A percentile compares a stretch with the other conserved stretches of the same genome.
Conservation (phyloP, 2,888 invertebrate genomes). For the Gymnosoma rotundatum region DNA sequence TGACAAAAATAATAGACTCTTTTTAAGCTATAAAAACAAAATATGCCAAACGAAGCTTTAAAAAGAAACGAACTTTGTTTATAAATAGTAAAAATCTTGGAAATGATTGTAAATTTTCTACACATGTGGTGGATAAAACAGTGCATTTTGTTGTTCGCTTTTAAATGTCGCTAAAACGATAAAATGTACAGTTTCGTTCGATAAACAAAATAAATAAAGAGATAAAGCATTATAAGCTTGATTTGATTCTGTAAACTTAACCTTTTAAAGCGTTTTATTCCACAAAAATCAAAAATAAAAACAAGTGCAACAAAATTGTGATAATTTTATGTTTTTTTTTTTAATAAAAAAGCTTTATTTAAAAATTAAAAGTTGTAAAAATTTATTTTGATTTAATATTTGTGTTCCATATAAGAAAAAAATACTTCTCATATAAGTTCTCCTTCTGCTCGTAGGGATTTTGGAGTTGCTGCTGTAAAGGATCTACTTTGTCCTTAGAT, state of each 20-base stretch:
- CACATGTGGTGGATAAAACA: constrained; percentile 19
- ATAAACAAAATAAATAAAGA: constrained; percentile 26
- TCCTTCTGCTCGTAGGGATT: constrained; percentile 74
- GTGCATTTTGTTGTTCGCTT: constrained; percentile 29
- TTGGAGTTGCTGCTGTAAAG: constrained; percentile 67
- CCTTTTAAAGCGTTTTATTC: constrained; percentile 65
- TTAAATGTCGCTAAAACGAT: constrained; percentile 20
- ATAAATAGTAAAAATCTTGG: background rate
- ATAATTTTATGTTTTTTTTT: constrained; percentile 46
- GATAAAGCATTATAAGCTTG: constrained; percentile 32
- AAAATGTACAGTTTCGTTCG: background rate
- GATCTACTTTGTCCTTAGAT: constrained; percentile 73
- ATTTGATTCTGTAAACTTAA: constrained; percentile 55
- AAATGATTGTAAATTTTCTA: background rate
- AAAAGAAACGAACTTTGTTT: background rate
- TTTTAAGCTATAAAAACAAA: constrained; percentile 33
- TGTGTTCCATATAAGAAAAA: constrained; percentile 51
- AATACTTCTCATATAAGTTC: constrained; percentile 75
- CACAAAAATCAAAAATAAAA: constrained; percentile 68
- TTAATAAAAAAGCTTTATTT: constrained; percentile 70
- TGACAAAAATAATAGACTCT: constrained; percentile 10
- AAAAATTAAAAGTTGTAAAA: constrained; percentile 48
- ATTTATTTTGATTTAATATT: constrained; percentile 17
- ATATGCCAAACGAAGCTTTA: constrained; percentile 32
- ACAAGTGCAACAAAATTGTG: constrained; percentile 69